Base-by-base conservation (phyloP, 2,888 invertebrate species). In the Rambutsinella grinnellia region DNA sequence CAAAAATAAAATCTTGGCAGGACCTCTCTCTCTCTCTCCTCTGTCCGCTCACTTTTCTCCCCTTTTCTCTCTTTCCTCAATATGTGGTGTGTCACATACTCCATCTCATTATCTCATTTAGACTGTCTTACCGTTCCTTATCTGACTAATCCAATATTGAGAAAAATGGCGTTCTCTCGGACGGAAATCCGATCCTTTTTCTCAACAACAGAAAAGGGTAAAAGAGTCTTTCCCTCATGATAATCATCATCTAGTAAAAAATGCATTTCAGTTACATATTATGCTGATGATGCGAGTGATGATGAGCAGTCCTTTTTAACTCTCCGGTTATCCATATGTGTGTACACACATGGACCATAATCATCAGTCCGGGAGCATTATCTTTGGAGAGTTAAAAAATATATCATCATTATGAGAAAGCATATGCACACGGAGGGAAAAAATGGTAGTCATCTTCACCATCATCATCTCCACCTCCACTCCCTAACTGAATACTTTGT, bases 1-100 rank as follows among this genome's bases (percentile, higher is more conserved):
- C 77, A 79, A 79, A 77, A 77, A 77, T 71, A 79, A 79, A 79
- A 79, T 75, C 79, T 77, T 77, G 76, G 77, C 77, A 77, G 60
- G 72, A 66, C 65, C 60, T 49, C 19, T 61, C 58, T 58, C 44
- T 56, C 58, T 24, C 44, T 28, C 23, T 51, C 49, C 24, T 10
- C 17, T 27, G 71, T 63, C 71, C 63, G 71, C 61, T 63, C 49
- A 28, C 26, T 28, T 26, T 23, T 54, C 54, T 21, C 53, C 23
- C 61, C 49, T 51, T 23, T 28, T 26, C 24, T 54, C 54, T 21
- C 53, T 53, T 47, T 46, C 47, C n/a, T 36, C 36, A 36, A 36
- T 36, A 5, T 8, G 36, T 36, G 36, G 5, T 36, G 36, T 36
- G n/a, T n/a, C n/a, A n/a, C n/a, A n/a, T n/a, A n/a, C n/a, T n/a